Base-by-base conservation (phyloP, 2,113 vertebrate genomes). In the Pluvianellus socialis region DNA sequence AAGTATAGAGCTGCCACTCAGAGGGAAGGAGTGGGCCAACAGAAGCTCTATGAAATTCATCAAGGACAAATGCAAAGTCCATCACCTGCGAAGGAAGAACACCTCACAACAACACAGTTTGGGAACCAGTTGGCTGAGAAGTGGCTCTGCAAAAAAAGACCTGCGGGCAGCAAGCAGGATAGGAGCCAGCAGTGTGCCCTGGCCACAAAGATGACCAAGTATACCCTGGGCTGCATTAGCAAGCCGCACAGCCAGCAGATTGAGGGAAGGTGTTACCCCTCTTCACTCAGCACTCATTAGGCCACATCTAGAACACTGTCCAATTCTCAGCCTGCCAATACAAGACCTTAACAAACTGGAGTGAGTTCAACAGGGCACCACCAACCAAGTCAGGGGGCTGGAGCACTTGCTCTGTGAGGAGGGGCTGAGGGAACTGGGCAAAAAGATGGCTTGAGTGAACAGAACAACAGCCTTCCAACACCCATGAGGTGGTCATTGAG, bases 401-500 rank as follows among this genome's bases (percentile, higher is more conserved):
- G 20, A 45, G 9, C 16, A 50, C 19, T 80, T 72, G 6, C 14
- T 72, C n/a, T 80, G 9, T 55, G 35, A 73, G 21, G 35, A 50
- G 33, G 32, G 16, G 12, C 38, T 61, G 58, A 77, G 14, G 16
- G 15, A 90, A 61, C 10, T 23, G 14, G 20, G 30, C 9, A 42
- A 76, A 82, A 38, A 81, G 50, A 45, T n/a, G 21, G 18, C 26
- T 86, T 71, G 32, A 59, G 32, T 24, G 19, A 90, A 82, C 6
- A 26, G 16, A 77, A 14, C 16, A 49, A 16, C 13, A 65, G 10
- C 33, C 21, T 63, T 45, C 27, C 38, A 81, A 67, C 24, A 76
- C 7, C n/a, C 77, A 5, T 19, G 6, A 72, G 22, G 15, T 6
- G 3, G 8, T n/a, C 35, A 53, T 0, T 32, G 61, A 66, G 23